Base-by-base conservation (phyloP, 2,888 invertebrate genomes). In the Digitonthophagus gazella region DNA sequence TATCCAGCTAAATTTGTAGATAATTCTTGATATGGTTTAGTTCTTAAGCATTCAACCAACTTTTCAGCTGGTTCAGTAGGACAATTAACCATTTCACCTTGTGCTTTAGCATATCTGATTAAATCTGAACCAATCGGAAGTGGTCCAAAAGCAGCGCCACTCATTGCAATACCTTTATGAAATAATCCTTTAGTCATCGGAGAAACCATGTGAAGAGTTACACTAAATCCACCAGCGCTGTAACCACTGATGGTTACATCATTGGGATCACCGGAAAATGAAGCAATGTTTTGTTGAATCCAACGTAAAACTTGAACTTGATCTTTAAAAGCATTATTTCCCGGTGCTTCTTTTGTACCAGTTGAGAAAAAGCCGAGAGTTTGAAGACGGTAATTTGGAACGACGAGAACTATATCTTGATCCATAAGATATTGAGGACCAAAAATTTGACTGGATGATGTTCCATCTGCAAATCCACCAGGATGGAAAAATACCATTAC, bases 271-370 rank as follows among this genome's bases (percentile, higher is more conserved):
- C 92, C 92, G 0, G 91, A 91, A 76, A 91, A 92, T 0, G 86
- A 81, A 0, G 83, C 86, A 64, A 91, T 90, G 76, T 91, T 90
- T 58, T 86, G 78, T 76, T 87, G 85, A 0, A 92, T 82, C 91
- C 91, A 91, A 72, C 86, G 85, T 69, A 91, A 78, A 0, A 88
- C 88, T 3, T 83, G 80, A 1, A 90, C 90, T 80, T 92, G 91
- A 80, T 92, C 91, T 78, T 91, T 91, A 58, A 90, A 80, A 0
- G 90, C 91, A 73, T 88, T 85, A 78, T 92, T 92, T 0, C 91
- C 91, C 0, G 90, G 88, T 0, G 90, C 89, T 63, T 86, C 82
- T 58, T 85, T 83, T 57, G 90, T 90, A 0, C 90, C 91, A 0
- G 90, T 90, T 73, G 88, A 88, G 6, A 83, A 68, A 65, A 83